These are phyloP conservation scores for Cacatua alba DNA, from an alignment of 2,113 vertebrate genomes.

Conservation along the genomic window DNA sequence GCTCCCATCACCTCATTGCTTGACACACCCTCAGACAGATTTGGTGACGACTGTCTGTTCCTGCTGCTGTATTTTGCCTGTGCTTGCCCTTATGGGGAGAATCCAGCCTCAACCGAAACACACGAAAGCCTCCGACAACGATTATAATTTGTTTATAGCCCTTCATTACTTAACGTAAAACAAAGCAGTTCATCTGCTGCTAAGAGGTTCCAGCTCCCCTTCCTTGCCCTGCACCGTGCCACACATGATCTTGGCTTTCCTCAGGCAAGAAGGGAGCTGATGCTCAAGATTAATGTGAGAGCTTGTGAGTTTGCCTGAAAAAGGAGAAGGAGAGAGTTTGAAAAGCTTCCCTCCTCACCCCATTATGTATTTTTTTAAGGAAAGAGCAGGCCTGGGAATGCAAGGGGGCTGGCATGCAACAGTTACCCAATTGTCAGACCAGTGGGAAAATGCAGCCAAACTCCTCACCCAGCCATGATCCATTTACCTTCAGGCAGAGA, in stretches of 20 bases:
- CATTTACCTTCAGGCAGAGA: slow-evolving; percentile 10
- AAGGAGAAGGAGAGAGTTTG: not conserved
- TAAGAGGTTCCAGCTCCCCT: not conserved
- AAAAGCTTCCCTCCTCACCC: not conserved
- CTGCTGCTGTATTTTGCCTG: not conserved
- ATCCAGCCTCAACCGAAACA: not conserved
- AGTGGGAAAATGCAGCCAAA: not conserved
- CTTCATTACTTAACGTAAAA: not conserved
- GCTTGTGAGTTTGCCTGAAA: not conserved
- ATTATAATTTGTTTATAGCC: not conserved
- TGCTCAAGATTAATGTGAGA: not conserved
- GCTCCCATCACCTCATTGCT: not conserved
- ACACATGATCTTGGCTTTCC: not conserved
- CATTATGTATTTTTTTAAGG: not conserved
- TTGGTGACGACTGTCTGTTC: not conserved
- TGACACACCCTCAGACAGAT: slow-evolving; percentile 31
- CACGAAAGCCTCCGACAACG: not conserved
- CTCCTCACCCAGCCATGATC: not conserved
- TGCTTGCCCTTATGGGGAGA: not conserved
- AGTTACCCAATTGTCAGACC: not conserved
- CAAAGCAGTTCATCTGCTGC: not conserved
- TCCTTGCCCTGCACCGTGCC: rapidly evolving
- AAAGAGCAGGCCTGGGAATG: not conserved
- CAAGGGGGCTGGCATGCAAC: not conserved
- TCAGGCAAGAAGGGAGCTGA: not conserved